Conservation (phyloP, 2,113 vertebrate genomes). For the Notarius quadriscutis region DNA sequence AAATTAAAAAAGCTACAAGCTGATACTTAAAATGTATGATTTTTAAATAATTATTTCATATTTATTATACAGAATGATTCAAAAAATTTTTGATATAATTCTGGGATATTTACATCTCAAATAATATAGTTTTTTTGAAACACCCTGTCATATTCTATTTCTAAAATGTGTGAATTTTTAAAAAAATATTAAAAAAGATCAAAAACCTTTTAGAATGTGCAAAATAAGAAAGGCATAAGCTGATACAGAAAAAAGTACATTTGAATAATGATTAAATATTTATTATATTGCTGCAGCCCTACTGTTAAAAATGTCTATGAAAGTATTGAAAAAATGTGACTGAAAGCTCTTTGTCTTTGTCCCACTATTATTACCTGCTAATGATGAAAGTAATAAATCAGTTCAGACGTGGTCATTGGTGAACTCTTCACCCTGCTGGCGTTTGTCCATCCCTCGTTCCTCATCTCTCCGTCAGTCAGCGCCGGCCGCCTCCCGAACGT, state of each 20-base stretch:
- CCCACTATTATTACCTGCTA: constrained; percentile 14
- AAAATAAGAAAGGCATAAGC: neutral
- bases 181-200: neutral
- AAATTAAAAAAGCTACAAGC: neutral
- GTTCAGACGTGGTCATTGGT: constrained; percentile 34
- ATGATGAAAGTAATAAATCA: constrained; percentile 33
- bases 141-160: too few relatives aligned
- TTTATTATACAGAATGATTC: too few relatives aligned
- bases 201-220: neutral
- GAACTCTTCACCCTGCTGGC: constrained; percentile 74
- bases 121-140: too few relatives aligned
- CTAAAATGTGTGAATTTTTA: neutral
- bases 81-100: too few relatives aligned
- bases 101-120: too few relatives aligned
- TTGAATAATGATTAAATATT: neutral
- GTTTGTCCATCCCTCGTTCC: constrained; percentile 58
- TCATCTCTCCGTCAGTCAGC: constrained; percentile 31
- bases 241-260: neutral
- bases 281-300: neutral
- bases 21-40: neutral
- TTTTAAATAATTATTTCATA: neutral
- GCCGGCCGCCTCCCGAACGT: constrained; percentile 24
- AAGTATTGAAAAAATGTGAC: neutral
- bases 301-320: neutral
- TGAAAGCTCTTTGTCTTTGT: constrained; percentile 21